Evolutionary conservation across 2,888 invertebrate genomes (phyloP).

Genomic region (Trilocha varians): DNA sequence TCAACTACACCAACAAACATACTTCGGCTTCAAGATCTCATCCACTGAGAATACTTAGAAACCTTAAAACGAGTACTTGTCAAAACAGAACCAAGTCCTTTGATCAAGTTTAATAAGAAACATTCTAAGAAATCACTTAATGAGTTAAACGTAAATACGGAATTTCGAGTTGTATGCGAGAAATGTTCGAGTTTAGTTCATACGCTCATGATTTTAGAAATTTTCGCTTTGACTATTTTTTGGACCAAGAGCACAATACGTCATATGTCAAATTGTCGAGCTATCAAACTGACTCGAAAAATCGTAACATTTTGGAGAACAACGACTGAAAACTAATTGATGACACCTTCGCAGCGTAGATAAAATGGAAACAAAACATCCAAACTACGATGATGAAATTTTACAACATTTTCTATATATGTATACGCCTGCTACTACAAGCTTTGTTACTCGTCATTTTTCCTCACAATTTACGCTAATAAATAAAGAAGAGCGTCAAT

Average conservation of each 20-base stretch:
- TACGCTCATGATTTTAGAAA: too few relatives aligned
- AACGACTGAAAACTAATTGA: too few relatives aligned
- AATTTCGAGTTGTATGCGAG: conserved; percentile 2
- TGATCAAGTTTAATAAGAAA: conserved; percentile 55
- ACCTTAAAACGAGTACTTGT: conserved; percentile 28
- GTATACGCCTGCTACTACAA: too few relatives aligned
- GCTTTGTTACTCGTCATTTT: background rate
- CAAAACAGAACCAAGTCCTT: conserved; percentile 53
- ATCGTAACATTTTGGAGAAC: too few relatives aligned
- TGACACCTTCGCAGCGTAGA: too few relatives aligned
- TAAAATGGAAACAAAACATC: too few relatives aligned
- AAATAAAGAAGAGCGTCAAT: background rate
- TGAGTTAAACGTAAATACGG: conserved; percentile 46
- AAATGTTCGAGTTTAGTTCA: conserved; percentile 1
- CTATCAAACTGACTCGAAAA: too few relatives aligned
- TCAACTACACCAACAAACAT: background rate
- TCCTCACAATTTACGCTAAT: background rate
- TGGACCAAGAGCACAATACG: too few relatives aligned
- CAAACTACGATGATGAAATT: too few relatives aligned
- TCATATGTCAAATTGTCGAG: too few relatives aligned
- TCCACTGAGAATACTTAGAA: conserved; percentile 24
- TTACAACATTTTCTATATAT: too few relatives aligned
- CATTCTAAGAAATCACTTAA: conserved; percentile 58
- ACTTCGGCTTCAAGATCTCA: background rate
- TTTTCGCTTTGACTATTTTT: too few relatives aligned